Conservation (phyloP, 2,797 vertebrate genomes). For the Hafferia zeledoni region DNA sequence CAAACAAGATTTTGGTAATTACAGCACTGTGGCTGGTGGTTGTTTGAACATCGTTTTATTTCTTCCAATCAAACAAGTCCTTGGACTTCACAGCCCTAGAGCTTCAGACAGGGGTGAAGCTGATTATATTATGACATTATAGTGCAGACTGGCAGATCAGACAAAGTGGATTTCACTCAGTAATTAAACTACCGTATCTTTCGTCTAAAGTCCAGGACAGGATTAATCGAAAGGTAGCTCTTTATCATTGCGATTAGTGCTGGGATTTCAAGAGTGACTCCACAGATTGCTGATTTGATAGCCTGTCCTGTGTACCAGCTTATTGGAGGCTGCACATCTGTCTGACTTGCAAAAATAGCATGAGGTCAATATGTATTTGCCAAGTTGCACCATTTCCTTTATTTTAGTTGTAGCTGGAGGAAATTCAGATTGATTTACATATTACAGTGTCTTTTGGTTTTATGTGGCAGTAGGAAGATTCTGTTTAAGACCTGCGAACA, state of each 20-base stretch:
- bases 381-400: slow-evolving; percentile 51
- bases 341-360: slow-evolving; percentile 75
- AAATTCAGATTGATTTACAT: slow-evolving; percentile 61
- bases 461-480: slow-evolving; percentile 16
- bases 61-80: slow-evolving; percentile 76
- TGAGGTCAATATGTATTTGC: slow-evolving; percentile 66
- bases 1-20: slow-evolving; percentile 78
- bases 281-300: slow-evolving; percentile 72
- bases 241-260: slow-evolving; percentile 75
- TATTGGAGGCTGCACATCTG: slow-evolving; percentile 61
- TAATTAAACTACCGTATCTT: slow-evolving; percentile 83
- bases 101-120: slow-evolving; percentile 72
- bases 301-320: slow-evolving; percentile 52
- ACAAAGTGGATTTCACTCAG: slow-evolving; percentile 82
- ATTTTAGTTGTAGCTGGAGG: slow-evolving; percentile 62
- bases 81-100: slow-evolving; percentile 75
- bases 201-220: slow-evolving; percentile 75
- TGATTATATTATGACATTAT: slow-evolving; percentile 82
- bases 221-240: slow-evolving; percentile 81
- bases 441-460: slow-evolving; percentile 34
- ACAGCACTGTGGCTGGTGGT: slow-evolving; percentile 67
- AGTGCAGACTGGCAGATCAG: slow-evolving; percentile 79
- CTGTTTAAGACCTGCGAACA: slow-evolving; percentile 13
- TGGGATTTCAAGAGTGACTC: slow-evolving; percentile 76
- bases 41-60: slow-evolving; percentile 77